Conservation (phyloP, 2,888 invertebrate genomes). For the Odontocolon sp. region DNA sequence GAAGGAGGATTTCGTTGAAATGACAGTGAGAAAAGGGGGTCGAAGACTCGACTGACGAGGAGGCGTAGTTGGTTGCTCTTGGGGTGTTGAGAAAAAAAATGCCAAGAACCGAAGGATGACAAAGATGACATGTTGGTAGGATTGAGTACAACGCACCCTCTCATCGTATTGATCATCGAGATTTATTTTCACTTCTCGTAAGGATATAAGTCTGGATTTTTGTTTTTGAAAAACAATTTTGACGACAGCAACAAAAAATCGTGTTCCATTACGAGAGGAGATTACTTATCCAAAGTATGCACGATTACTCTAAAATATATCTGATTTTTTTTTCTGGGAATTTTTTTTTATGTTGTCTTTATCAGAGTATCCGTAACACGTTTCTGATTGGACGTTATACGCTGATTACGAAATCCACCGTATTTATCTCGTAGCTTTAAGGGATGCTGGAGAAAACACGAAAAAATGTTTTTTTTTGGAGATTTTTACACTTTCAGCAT, state of each 20-base stretch:
- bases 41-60: constrained; percentile 39
- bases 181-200: constrained; percentile 39
- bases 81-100: constrained; percentile 13
- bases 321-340: too few relatives aligned
- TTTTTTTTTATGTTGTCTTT: too few relatives aligned
- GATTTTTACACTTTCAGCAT: too few relatives aligned
- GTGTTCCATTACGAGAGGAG: not conserved
- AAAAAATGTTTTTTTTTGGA: too few relatives aligned
- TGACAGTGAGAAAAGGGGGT: constrained; percentile 42
- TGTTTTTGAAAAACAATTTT: constrained; percentile 1
- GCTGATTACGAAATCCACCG: too few relatives aligned
- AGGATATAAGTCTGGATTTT: not conserved
- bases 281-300: not conserved
- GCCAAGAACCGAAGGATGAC: constrained; percentile 31
- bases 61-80: constrained; percentile 2
- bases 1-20: constrained; percentile 48
- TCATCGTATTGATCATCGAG: constrained; percentile 52
- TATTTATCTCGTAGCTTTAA: too few relatives aligned
- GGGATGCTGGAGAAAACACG: too few relatives aligned
- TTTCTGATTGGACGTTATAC: too few relatives aligned
- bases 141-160: constrained; percentile 32
- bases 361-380: too few relatives aligned
- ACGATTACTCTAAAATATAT: not conserved
- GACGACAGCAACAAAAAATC: not conserved
- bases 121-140: constrained; percentile 39